A percentile compares a stretch with the other conserved stretches of the same genome.
These are phyloP conservation scores for Drosophila greeni DNA, from an alignment of 2,888 invertebrate species.

Conservation along the genomic window DNA sequence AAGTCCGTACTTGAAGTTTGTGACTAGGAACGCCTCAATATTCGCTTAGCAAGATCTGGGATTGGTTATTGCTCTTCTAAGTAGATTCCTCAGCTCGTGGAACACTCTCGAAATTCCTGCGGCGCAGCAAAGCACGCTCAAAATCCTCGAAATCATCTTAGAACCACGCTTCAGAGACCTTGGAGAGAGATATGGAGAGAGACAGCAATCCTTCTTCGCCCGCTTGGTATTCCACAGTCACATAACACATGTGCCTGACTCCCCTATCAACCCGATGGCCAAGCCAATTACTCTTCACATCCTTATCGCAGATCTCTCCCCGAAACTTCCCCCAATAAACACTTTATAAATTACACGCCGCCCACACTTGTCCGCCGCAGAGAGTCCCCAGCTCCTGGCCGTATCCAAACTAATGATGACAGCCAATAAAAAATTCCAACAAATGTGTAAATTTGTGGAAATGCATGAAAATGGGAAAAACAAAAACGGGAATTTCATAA, in stretches of 20 bases:
- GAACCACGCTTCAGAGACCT: conserved; percentile 27
- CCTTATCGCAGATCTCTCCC: conserved; percentile 32
- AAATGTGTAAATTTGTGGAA: conserved; percentile 72
- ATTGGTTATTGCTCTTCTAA: background rate
- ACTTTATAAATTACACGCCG: conserved; percentile 59
- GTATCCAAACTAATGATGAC: conserved; percentile 72
- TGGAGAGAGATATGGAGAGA: background rate
- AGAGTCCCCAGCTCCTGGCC: conserved; percentile 18
- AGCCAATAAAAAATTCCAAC: conserved; percentile 68
- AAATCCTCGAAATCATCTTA: conserved; percentile 26
- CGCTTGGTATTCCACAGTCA: conserved; percentile 5
- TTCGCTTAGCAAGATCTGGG: background rate
- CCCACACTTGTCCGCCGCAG: conserved; percentile 57
- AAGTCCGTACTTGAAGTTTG: no score
- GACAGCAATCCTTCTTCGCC: conserved; percentile 1
- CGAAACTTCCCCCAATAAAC: conserved; percentile 17
- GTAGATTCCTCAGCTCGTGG: background rate
- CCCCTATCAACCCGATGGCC: conserved; percentile 24
- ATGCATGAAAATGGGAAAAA: conserved; percentile 38
- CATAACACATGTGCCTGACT: conserved; percentile 26
- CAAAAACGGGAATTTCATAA: conserved; percentile 50
- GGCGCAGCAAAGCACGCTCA: background rate
- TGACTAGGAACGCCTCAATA: background rate
- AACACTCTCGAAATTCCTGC: background rate
- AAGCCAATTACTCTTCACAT: conserved; percentile 38